phyloP scores from a whole-genome alignment of 2,113 vertebrate species.

The Amphiprion ocellaris region DNA sequence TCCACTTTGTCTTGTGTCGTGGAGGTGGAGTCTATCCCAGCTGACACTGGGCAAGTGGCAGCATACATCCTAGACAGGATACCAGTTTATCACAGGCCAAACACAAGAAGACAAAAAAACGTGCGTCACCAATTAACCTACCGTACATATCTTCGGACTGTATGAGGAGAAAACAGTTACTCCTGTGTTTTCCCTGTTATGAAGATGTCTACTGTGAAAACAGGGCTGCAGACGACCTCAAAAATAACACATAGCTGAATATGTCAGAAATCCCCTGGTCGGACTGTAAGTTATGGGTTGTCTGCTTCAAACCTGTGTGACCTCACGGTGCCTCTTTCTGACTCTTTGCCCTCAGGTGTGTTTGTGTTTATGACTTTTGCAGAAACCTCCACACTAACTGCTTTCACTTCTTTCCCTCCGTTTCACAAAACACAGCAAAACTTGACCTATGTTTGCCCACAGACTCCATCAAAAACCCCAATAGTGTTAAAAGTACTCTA shows the following conservation, averaged over 20 bases:
- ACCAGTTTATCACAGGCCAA: no score
- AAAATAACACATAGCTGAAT: neutral
- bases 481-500: conserved; percentile 25
- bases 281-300: neutral
- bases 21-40: no score
- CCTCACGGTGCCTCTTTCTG: conserved; percentile 2
- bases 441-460: neutral
- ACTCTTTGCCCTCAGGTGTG: conserved; percentile 40
- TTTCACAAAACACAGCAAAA: no score
- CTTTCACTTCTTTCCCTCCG: neutral
- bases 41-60: no score
- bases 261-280: neutral
- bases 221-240: neutral
- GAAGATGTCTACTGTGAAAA: neutral
- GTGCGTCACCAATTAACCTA: no score
- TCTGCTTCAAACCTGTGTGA: conserved; percentile 31
- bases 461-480: neutral
- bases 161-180: no score
- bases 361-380: conserved; percentile 27
- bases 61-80: no score
- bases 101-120: no score
- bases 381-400: neutral
- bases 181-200: neutral
- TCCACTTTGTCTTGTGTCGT: no score
- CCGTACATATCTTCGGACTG: no score